Conservation (phyloP, 2,797 vertebrate species). For the Tragelaphus eurycerus region DNA sequence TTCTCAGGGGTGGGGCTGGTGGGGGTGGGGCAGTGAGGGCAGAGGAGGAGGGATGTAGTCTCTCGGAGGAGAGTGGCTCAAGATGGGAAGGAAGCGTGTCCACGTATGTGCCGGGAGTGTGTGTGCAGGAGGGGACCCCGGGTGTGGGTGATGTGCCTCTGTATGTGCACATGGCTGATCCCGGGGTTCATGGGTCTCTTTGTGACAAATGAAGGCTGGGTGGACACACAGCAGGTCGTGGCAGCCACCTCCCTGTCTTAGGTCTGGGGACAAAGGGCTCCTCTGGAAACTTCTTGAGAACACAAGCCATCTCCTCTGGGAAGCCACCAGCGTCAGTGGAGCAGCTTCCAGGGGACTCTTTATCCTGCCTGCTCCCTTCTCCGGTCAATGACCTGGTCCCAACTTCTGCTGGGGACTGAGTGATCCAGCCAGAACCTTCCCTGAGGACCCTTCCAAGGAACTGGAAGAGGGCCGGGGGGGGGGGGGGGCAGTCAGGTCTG, state of each 20-base stretch:
- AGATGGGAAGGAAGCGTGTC: not conserved
- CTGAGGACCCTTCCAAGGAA: constrained; percentile 6
- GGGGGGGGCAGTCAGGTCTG: not conserved
- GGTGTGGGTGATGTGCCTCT: accelerated
- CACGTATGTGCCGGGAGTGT: accelerated
- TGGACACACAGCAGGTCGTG: not conserved
- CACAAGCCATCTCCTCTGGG: not conserved
- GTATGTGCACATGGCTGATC: not conserved
- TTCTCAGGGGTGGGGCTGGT: constrained; percentile 74
- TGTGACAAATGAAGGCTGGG: not conserved
- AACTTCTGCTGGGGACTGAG: not conserved
- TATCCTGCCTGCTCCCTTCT: not conserved
- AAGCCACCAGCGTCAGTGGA: not conserved
- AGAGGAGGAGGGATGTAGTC: constrained; percentile 23
- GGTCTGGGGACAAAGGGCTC: not conserved
- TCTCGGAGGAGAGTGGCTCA: not conserved
- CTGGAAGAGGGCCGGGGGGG: not conserved
- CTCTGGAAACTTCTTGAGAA: not conserved
- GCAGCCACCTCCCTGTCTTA: not conserved
- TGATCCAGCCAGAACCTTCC: constrained; percentile 3
- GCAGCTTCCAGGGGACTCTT: not conserved
- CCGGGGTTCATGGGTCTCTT: not conserved
- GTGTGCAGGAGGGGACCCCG: not conserved
- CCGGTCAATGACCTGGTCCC: not conserved
- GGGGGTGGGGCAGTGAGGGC: not conserved